phyloP scores from a whole-genome alignment of 2,888 invertebrate genomes.

The Drosophila ustulata region DNA sequence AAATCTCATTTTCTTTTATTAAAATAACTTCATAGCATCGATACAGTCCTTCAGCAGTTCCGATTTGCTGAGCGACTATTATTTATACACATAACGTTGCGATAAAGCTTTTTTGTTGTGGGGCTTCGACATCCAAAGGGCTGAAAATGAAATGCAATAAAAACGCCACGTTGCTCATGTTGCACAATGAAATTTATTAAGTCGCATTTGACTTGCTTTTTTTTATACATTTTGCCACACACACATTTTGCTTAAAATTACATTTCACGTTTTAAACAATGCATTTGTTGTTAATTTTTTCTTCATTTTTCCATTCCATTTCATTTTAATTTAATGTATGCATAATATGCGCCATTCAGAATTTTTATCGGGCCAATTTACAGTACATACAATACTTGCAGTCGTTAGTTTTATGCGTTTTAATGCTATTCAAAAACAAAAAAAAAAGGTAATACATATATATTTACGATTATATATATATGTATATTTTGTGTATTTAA shows the following conservation, averaged over 20 bases:
- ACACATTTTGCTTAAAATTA: slow-evolving; percentile 45
- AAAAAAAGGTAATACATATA: slow-evolving; percentile 26
- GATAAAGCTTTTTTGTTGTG: background rate
- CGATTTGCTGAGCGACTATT: too few relatives aligned
- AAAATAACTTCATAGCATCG: too few relatives aligned
- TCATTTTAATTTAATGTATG: slow-evolving; percentile 16
- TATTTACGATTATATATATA: slow-evolving; percentile 13
- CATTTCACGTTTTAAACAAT: slow-evolving; percentile 30
- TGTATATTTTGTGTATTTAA: slow-evolving; percentile 17
- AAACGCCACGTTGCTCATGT: slow-evolving; percentile 13
- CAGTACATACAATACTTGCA: slow-evolving; percentile 65
- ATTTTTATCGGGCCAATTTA: slow-evolving; percentile 56
- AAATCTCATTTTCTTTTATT: too few relatives aligned
- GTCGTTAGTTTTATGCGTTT: slow-evolving; percentile 60
- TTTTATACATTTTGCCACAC: slow-evolving; percentile 37
- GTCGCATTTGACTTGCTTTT: slow-evolving; percentile 35
- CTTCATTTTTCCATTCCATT: slow-evolving; percentile 6
- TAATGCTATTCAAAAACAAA: slow-evolving; percentile 46
- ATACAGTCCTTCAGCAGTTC: too few relatives aligned
- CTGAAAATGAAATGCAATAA: slow-evolving; percentile 10
- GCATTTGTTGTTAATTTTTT: slow-evolving; percentile 17
- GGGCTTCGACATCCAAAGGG: background rate
- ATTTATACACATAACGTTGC: background rate
- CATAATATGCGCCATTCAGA: slow-evolving; percentile 9
- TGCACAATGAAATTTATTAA: slow-evolving; percentile 50